phyloP scores from a whole-genome alignment of 2,797 vertebrate species.

The Smutsia gigantea region DNA sequence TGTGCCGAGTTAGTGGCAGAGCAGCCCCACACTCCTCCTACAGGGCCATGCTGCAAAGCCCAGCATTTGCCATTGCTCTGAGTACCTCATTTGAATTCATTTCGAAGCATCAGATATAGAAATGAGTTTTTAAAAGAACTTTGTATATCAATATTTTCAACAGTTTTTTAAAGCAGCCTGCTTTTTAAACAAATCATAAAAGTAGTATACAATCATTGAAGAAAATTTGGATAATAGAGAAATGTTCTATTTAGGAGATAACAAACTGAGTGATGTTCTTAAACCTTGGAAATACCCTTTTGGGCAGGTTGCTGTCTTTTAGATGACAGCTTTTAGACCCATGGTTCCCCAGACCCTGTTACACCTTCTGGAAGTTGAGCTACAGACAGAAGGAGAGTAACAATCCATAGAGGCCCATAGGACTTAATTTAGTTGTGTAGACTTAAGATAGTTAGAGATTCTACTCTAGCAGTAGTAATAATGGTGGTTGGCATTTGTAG shows the following conservation, averaged over 20 bases:
- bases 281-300: background rate
- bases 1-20: background rate
- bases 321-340: background rate
- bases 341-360: background rate
- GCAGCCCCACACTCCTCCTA: fast-evolving
- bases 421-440: background rate
- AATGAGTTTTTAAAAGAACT: background rate
- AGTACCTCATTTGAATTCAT: background rate
- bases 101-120: background rate
- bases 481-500: background rate
- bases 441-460: background rate
- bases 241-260: conserved; percentile 14
- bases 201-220: background rate
- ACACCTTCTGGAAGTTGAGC: background rate
- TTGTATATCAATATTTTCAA: background rate
- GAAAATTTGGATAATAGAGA: background rate
- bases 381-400: background rate
- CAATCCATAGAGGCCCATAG: background rate
- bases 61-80: background rate
- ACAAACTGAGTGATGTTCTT: background rate
- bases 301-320: background rate
- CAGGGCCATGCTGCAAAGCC: background rate
- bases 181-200: background rate
- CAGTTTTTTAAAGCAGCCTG: background rate
- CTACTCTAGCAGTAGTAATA: background rate